A percentile compares a stretch with the other conserved stretches of the same genome.
Evolutionary conservation across 2,797 vertebrate genomes (phyloP).

Genomic region (Callimico goeldii): DNA sequence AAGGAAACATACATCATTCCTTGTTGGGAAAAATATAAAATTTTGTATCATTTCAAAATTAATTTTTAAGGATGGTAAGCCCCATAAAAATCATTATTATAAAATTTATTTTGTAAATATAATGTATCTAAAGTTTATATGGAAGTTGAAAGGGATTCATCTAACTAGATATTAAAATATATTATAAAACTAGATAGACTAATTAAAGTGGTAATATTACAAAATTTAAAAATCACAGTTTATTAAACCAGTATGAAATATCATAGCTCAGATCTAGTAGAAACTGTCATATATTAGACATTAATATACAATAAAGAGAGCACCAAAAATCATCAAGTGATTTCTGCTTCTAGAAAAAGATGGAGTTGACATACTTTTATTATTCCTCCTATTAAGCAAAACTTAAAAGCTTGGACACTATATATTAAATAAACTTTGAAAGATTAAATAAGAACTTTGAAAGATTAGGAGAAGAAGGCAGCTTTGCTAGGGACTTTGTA

Average conservation of each 20-base stretch:
- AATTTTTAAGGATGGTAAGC: neutral
- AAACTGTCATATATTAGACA: neutral
- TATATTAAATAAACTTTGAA: neutral
- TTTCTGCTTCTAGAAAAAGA: neutral
- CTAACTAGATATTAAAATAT: neutral
- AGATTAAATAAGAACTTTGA: neutral
- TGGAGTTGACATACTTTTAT: neutral
- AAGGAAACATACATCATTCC: neutral
- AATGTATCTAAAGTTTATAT: neutral
- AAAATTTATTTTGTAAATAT: neutral
- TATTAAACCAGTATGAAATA: neutral
- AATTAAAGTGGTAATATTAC: neutral
- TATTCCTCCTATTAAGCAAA: neutral
- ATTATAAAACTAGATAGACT: neutral
- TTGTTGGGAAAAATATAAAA: neutral
- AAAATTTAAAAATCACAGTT: neutral
- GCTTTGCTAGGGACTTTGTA: neutral
- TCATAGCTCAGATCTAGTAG: neutral
- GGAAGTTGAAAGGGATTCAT: neutral
- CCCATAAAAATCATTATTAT: neutral
- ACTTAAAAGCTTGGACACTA: neutral
- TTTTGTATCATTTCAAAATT: neutral
- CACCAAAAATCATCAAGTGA: neutral
- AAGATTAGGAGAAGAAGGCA: neutral
- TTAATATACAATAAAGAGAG: neutral